These are phyloP conservation scores for Vesta saturnalis DNA, from an alignment of 2,888 invertebrate genomes.

Conservation along the genomic window DNA sequence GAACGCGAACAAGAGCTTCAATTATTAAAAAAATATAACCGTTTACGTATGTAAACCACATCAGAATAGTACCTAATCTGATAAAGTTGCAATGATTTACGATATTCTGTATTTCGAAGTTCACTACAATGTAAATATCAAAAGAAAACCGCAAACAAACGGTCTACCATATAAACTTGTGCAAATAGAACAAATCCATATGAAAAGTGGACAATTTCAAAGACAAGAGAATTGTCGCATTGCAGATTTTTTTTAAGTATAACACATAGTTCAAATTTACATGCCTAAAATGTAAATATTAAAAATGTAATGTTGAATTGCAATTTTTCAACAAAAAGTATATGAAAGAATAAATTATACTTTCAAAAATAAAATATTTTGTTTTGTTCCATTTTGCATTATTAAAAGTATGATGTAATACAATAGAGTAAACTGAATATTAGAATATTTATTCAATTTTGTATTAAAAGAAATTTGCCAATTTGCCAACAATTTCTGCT, in stretches of 20 bases:
- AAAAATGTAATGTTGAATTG: no score
- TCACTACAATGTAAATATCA: conserved; percentile 3
- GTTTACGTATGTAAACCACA: neutral
- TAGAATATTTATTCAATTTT: no score
- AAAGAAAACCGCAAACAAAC: conserved; percentile 8
- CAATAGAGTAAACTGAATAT: no score
- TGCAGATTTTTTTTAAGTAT: neutral
- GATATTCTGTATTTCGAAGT: neutral
- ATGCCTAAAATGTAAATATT: no score
- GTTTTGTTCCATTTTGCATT: no score
- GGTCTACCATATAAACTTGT: neutral
- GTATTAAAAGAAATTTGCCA: no score
- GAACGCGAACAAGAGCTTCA: neutral
- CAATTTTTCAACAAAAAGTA: no score
- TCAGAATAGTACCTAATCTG: neutral
- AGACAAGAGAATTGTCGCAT: neutral
- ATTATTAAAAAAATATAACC: neutral
- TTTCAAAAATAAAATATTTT: no score
- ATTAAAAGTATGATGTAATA: no score
- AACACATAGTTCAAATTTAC: neutral
- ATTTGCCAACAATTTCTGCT: no score
- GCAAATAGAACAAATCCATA: neutral
- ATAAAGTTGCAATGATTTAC: conserved; percentile 6
- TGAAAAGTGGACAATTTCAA: neutral
- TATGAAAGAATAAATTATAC: no score